These are phyloP conservation scores for Latrodectus elegans DNA, from an alignment of 2,888 invertebrate genomes.

Conservation along the genomic window DNA sequence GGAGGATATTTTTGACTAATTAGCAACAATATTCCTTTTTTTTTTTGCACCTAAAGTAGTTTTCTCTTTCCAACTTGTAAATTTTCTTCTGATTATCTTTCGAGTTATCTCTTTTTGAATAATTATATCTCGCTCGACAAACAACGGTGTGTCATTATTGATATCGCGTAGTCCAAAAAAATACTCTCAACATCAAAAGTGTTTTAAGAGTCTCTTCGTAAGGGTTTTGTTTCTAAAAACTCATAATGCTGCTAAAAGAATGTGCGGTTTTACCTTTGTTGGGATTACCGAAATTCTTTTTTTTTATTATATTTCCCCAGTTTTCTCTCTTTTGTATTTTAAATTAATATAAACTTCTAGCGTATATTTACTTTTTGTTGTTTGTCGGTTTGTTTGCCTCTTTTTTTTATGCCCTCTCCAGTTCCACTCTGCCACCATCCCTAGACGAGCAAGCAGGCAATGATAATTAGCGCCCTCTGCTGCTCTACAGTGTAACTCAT, in stretches of 20 bases:
- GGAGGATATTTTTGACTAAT: conserved; percentile 56
- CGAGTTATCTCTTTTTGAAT: conserved; percentile 68
- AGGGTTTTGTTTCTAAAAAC: conserved; percentile 62
- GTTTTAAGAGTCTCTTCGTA: conserved; percentile 64
- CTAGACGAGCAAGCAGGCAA: conserved; percentile 41
- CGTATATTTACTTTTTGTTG: conserved; percentile 68
- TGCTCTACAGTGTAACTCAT: conserved; percentile 57
- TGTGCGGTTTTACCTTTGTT: conserved; percentile 68
- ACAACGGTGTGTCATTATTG: conserved; percentile 68
- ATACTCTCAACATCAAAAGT: conserved; percentile 64
- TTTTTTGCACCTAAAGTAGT: background rate
- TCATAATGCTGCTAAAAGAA: conserved; percentile 55
- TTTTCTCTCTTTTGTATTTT: conserved; percentile 67
- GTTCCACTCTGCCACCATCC: background rate
- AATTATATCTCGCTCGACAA: conserved; percentile 64
- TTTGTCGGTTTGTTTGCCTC: conserved; percentile 64
- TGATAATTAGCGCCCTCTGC: conserved; percentile 67
- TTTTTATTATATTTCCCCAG: conserved; percentile 11
- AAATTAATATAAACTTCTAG: conserved; percentile 69
- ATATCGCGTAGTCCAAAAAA: conserved; percentile 52
- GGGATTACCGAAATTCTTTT: conserved; percentile 57
- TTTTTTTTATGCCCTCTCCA: conserved; percentile 25
- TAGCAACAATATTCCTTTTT: conserved; percentile 49
- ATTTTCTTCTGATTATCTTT: conserved; percentile 69
- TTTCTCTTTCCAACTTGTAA: conserved; percentile 57